These are phyloP conservation scores for Ditylenchus weischeri DNA, from an alignment of 2,888 invertebrate species.

Conservation along the genomic window DNA sequence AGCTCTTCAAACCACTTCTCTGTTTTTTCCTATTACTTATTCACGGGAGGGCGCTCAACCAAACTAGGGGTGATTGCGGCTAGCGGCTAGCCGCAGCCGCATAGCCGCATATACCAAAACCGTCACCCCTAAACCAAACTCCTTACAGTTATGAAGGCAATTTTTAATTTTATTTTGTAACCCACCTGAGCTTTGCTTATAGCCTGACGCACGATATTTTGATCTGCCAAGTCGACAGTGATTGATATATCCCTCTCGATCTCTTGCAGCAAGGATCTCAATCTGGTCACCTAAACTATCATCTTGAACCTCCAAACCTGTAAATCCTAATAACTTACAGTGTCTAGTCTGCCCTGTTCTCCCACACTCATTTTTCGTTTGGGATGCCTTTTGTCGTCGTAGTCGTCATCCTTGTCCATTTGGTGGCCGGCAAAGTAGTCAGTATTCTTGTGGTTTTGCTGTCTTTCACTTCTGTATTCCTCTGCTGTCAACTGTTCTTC, in stretches of 20 bases:
- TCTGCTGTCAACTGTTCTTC: too few species aligned
- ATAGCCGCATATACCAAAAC: too few species aligned
- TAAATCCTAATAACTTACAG: constrained; percentile 29
- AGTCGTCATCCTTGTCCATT: background rate
- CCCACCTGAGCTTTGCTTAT: constrained; percentile 33
- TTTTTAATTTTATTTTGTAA: too few species aligned
- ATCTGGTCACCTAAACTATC: constrained; percentile 25
- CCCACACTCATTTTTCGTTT: constrained; percentile 28
- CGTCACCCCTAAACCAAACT: too few species aligned
- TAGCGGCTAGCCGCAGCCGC: too few species aligned
- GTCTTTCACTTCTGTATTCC: background rate
- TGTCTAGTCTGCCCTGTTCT: constrained; percentile 33
- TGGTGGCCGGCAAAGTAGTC: constrained; percentile 9
- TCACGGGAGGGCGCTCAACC: too few species aligned
- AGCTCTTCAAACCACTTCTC: too few species aligned
- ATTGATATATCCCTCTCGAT: constrained; percentile 50
- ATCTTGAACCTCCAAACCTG: constrained; percentile 23
- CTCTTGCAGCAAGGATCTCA: constrained; percentile 48
- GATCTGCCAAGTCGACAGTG: constrained; percentile 51
- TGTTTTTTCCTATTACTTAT: too few species aligned
- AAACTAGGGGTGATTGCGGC: too few species aligned
- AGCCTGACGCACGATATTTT: constrained; percentile 39
- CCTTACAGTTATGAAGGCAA: too few species aligned
- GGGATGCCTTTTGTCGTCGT: constrained; percentile 18
- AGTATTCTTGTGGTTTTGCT: background rate